phyloP scores from a whole-genome alignment of 2,888 invertebrate species.

The Neocrepidodera transversa region DNA sequence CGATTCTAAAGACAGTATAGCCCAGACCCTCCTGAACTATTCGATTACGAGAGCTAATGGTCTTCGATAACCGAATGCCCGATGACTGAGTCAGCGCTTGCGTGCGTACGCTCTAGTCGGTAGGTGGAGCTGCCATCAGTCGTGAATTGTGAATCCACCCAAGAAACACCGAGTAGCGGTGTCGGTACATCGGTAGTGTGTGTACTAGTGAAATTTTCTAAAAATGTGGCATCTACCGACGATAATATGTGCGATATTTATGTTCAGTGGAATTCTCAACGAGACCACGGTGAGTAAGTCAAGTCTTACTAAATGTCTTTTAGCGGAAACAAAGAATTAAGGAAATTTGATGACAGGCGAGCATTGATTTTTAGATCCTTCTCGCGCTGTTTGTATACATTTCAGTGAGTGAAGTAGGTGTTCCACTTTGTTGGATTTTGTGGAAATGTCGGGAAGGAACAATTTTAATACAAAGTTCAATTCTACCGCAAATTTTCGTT shows the following conservation, averaged over 20 bases:
- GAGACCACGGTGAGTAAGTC: conserved; percentile 64
- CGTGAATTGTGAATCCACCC: conserved; percentile 56
- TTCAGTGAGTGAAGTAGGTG: conserved; percentile 25
- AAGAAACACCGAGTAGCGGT: conserved; percentile 53
- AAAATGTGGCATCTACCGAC: conserved; percentile 70
- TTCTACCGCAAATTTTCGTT: too few relatives aligned
- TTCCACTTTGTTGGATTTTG: conserved; percentile 11
- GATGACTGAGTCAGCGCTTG: conserved; percentile 72
- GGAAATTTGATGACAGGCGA: conserved; percentile 20
- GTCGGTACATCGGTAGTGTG: conserved; percentile 44
- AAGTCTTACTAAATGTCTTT: neutral
- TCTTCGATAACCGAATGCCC: conserved; percentile 51
- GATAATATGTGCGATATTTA: conserved; percentile 68
- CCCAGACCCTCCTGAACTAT: neutral
- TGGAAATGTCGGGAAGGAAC: neutral
- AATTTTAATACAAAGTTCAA: neutral
- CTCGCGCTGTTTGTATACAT: conserved; percentile 46
- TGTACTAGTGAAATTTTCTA: conserved; percentile 49
- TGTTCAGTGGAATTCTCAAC: conserved; percentile 66
- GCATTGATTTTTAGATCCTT: conserved; percentile 51
- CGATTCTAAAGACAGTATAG: too few relatives aligned
- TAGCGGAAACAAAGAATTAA: conserved; percentile 33
- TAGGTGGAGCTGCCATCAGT: conserved; percentile 59
- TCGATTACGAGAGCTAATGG: neutral
- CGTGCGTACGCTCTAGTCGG: conserved; percentile 52